Base-by-base conservation (phyloP, 2,888 invertebrate genomes). In the Athetis lepigone region DNA sequence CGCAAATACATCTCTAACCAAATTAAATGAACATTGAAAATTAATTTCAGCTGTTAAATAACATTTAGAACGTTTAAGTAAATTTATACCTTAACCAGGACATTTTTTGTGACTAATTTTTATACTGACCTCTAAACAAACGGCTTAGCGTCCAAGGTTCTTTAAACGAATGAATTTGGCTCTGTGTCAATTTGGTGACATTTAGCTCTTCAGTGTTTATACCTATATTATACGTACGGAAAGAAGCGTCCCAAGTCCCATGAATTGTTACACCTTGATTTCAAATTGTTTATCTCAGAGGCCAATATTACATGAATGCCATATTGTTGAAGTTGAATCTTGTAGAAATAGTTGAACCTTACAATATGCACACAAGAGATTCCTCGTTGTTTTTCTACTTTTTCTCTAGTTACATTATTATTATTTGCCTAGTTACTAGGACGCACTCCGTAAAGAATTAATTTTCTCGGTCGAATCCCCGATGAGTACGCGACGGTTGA, bases 111-210 rank as follows among this genome's bases (percentile, higher is more conserved):
- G 8, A 2, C 33, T 58, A 56, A 27, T 76, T 67, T 68, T 75
- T 61, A 66, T 50, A 42, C 21, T 29, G 61, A 72, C 43, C 43
- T 47, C 49, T 25, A 60, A 63, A 64, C 54, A 47, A 56, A 73
- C 51, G 7, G 42, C 40, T 51, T 50, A 51, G 37, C 59, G 46
- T 64, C 80, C 80, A 77, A 77, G 80, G 80, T 62, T 62, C 54
- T 46, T 46, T 50, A 52, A 27, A 37, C 37, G 27, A 62, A 33
- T 60, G 42, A 59, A 74, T 62, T 74, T 67, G 68, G 78, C 74
- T 58, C 46, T 25, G 50, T 59, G 55, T 46, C 74, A 74, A 77
- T 57, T 73, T 47, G 58, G 60, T 46, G 43, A 33, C 42, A 50
- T 45, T n/a, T 45, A 49, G 49, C 33, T 55, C 5, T 50, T 63